These are phyloP conservation scores for Standfussiana lucernea DNA, from an alignment of 2,888 invertebrate species.

Conservation along the genomic window DNA sequence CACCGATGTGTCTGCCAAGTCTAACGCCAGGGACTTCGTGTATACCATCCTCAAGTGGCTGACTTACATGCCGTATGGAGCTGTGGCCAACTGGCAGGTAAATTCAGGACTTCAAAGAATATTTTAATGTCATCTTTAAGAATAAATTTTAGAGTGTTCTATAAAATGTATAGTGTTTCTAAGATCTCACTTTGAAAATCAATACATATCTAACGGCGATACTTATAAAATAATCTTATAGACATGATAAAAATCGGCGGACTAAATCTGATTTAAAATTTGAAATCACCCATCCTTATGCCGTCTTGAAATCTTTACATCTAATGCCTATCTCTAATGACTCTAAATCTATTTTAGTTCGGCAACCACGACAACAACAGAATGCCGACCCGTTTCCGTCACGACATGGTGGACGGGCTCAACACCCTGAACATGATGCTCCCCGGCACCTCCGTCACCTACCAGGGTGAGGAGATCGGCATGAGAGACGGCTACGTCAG, in stretches of 20 bases:
- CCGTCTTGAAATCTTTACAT: neutral
- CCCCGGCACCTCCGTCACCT: constrained; percentile 95
- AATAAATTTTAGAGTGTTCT: neutral
- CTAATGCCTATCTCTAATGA: neutral
- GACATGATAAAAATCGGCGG: neutral
- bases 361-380: constrained; percentile 93
- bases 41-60: constrained; percentile 91
- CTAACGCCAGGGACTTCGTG: constrained; percentile 87
- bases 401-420: constrained; percentile 92
- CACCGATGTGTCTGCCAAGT: constrained; percentile 83
- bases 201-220: no score
- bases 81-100: constrained; percentile 92
- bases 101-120: constrained; percentile 33
- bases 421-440: constrained; percentile 93
- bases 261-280: neutral
- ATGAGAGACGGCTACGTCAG: constrained; percentile 92
- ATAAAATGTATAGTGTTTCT: neutral
- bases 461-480: constrained; percentile 96
- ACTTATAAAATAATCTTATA: neutral
- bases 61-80: constrained; percentile 90
- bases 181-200: neutral
- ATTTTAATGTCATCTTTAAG: neutral
- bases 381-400: constrained; percentile 92
- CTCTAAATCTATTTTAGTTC: constrained; percentile 82
- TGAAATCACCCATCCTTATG: neutral